Evolutionary conservation across 2,113 vertebrate species (phyloP), one percentile per base, ranked within the genome.

Genomic region (Otis tarda): DNA sequence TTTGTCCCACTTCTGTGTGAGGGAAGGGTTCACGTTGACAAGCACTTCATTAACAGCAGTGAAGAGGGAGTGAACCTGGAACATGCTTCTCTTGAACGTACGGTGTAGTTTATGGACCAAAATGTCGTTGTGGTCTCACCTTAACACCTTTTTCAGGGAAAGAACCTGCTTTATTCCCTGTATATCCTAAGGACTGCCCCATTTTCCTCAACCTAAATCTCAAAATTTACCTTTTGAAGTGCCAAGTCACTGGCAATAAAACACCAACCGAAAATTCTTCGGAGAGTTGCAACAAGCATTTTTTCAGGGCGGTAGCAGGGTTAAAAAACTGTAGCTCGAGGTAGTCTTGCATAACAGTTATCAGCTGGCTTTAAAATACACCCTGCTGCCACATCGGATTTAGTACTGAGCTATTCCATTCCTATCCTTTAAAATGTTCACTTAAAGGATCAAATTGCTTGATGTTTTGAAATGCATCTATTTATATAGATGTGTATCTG

Each of bases 111-210:
- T n/a, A 19, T 31, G 35, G 20, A 55, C 68, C 43, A 71, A 10
- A 39, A 59, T 24, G 35, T 67, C 5, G 0, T 33, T 37, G 9
- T 49, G 28, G 39, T 64, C 33, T 82, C 50, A 25, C 43, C 21
- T 55, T 76, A 82, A 52, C 7, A 8, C 10, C 19, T 11, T 75
- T 56, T 35, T 17, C 15, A 45, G 52, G 52, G 12, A 23, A 47
- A 19, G 25, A 61, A 21, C 15, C 56, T 70, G 25, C 30, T 93
- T 57, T 52, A 11, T 68, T 78, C 37, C 21, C 30, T 60, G 10
- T 41, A 0, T 39, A 12, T 47, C 27, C 4, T 3, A 27, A 78
- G 28, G 20, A 28, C 33, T 76, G 10, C 22, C 11, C 6, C 6
- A 2, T 71, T 31, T 82, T 65, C 59, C 25, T 79, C 55, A 55